These are phyloP conservation scores for Drosophila aldrichi DNA, from an alignment of 2,888 invertebrate species.

Conservation along the genomic window DNA sequence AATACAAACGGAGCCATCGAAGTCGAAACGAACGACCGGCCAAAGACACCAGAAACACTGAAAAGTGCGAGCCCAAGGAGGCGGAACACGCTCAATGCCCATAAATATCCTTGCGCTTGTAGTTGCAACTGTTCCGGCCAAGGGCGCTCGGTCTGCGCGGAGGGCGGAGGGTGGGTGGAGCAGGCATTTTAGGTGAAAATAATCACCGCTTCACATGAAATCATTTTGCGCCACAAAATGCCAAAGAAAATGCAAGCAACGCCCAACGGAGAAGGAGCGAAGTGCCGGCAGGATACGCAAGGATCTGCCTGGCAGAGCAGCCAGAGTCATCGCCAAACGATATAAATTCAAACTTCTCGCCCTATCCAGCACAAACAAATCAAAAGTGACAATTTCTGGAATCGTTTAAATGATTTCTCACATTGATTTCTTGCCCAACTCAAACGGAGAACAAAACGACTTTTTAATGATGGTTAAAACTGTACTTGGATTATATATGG, in stretches of 20 bases:
- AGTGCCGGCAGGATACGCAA: constrained; percentile 39
- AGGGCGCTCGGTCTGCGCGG: background rate
- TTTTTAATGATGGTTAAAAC: background rate
- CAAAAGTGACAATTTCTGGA: constrained; percentile 73
- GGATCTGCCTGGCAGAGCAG: constrained; percentile 40
- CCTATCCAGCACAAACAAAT: constrained; percentile 78
- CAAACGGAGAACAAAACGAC: background rate
- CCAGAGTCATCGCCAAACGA: constrained; percentile 44
- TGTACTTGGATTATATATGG: background rate
- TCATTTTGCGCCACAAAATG: constrained; percentile 80
- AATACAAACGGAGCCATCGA: constrained; percentile 69
- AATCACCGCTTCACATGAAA: constrained; percentile 85
- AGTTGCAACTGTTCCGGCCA: constrained; percentile 47
- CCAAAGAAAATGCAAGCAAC: constrained; percentile 70
- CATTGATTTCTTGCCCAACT: constrained; percentile 57
- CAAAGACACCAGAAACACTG: constrained; percentile 66
- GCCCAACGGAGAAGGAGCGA: constrained; percentile 27
- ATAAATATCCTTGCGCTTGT: constrained; percentile 76
- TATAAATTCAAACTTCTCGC: constrained; percentile 66
- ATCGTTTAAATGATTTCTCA: constrained; percentile 72
- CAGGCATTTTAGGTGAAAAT: constrained; percentile 79
- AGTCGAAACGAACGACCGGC: constrained; percentile 69
- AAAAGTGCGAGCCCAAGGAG: constrained; percentile 58
- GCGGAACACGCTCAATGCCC: constrained; percentile 82
- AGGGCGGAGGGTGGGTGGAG: constrained; percentile 23